phyloP scores from a whole-genome alignment of 2,113 vertebrate genomes.

The Hemichromis elongatus region DNA sequence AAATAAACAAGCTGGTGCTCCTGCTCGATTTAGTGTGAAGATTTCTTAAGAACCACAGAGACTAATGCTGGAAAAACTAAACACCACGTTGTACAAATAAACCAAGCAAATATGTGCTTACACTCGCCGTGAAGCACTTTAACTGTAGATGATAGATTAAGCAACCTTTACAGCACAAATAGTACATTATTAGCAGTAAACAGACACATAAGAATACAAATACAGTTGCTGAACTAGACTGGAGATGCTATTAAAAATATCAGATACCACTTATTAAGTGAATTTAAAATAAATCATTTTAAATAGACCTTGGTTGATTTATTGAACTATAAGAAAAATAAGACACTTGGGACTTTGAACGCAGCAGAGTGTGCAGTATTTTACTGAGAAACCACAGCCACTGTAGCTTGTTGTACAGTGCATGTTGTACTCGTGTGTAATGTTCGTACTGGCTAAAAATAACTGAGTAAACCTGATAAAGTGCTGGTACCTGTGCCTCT shows the following conservation, averaged over 20 bases:
- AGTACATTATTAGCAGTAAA: not conserved
- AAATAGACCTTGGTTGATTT: not conserved
- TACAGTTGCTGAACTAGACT: not conserved
- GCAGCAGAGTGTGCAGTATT: not conserved
- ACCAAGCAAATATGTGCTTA: not conserved
- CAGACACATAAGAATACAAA: not conserved
- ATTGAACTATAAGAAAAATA: not conserved
- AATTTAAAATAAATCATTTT: not conserved
- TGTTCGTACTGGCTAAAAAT: not conserved
- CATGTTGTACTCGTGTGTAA: not conserved
- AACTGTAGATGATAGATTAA: not conserved
- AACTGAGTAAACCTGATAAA: not conserved
- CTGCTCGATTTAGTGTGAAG: not conserved
- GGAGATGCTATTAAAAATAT: not conserved
- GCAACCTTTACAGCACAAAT: not conserved
- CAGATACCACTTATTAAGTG: not conserved
- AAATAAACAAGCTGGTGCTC: not conserved
- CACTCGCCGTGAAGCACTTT: not conserved
- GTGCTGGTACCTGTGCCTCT: constrained; percentile 56
- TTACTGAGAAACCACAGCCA: not conserved
- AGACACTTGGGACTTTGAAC: rapidly evolving
- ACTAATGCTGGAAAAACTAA: not conserved
- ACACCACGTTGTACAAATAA: not conserved
- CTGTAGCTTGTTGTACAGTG: not conserved
- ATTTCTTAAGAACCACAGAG: not conserved